phyloP scores from a whole-genome alignment of 2,797 vertebrate genomes.

The Sebastes nivosus region DNA sequence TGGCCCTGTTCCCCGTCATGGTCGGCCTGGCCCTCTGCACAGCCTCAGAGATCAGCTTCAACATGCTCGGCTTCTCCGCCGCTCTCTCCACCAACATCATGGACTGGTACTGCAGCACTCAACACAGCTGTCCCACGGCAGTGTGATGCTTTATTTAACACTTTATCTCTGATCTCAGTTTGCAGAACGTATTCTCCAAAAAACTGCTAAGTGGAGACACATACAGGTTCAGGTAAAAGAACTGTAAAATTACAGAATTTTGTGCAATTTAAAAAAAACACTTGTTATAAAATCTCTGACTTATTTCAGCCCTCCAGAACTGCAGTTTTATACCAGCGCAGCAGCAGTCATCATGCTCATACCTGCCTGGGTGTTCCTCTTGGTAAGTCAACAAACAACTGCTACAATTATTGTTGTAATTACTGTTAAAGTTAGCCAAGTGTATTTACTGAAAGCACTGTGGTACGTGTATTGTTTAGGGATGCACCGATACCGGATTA shows the following conservation, averaged over 20 bases:
- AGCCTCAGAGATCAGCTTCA: slow-evolving; percentile 94
- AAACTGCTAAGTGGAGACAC: slow-evolving; percentile 96
- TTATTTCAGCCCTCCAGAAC: slow-evolving; percentile 88
- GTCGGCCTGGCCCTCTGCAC: slow-evolving; percentile 93
- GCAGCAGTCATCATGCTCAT: slow-evolving; percentile 94
- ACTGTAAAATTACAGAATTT: too few relatives aligned
- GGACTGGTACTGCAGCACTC: slow-evolving; percentile 87
- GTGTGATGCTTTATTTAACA: neutral
- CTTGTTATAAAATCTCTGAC: neutral
- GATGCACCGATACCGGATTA: too few relatives aligned
- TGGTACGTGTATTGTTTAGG: too few relatives aligned
- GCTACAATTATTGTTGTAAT: neutral
- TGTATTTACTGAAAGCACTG: too few relatives aligned
- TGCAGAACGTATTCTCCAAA: slow-evolving; percentile 99
- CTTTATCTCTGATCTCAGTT: slow-evolving; percentile 75
- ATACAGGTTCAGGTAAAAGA: slow-evolving; percentile 92
- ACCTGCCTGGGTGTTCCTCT: slow-evolving; percentile 93
- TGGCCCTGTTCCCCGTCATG: slow-evolving; percentile 95
- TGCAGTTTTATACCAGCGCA: slow-evolving; percentile 97
- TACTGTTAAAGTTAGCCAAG: neutral
- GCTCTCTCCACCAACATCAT: slow-evolving; percentile 97
- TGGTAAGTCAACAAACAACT: slow-evolving; percentile 82
- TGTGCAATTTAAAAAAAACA: neutral
- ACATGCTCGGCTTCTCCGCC: slow-evolving; percentile 93
- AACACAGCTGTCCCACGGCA: neutral